Base-by-base conservation (phyloP, 2,888 invertebrate genomes). In the Tetranychus piercei region DNA sequence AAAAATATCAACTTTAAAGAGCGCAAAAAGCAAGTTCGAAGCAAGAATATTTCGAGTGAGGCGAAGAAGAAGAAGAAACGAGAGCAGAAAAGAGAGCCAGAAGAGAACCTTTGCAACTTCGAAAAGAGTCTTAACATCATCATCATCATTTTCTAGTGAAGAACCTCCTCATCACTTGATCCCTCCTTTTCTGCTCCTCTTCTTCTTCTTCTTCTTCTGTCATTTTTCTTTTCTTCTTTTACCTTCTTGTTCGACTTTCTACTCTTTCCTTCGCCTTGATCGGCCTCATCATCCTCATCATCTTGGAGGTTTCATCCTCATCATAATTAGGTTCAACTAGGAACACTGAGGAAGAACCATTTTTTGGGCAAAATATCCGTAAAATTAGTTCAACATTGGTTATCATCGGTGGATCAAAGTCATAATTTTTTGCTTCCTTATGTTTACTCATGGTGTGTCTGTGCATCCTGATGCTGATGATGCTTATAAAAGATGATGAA, bases 1-100 rank as follows among this genome's bases (percentile, higher is more conserved):
- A 34, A 34, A 34, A 34, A 34, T 34, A 34, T 34, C 34, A 34
- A 34, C 34, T 34, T 34, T 34, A 69, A 69, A 9, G 69, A 69
- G 69, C 22, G 69, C 9, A 23, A 34, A 69, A 23, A 69, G n/a
- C 11, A n/a, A 69, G 69, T 23, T 20, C 22, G 69, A 69, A 69
- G 15, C 15, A 55, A 15, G 55, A 18, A 72, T 44, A 44, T 45
- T n/a, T 22, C 23, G 71, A 15, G 18, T 5, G 43, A 70, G 23
- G 70, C 70, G n/a, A 70, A 70, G 34, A 70, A 70, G 70, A 70
- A 34, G 15, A 20, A 69, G 22, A 69, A 69, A 23, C n/a, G 20
- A 69, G 69, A 69, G 34, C 22, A 69, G 20, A 23, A 20, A 22
- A 23, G 69, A 69, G 69, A n/a, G 22, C 6, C n/a, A 67, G 67